phyloP scores from a whole-genome alignment of 2,113 vertebrate species.

The Delphinapterus leucas region DNA sequence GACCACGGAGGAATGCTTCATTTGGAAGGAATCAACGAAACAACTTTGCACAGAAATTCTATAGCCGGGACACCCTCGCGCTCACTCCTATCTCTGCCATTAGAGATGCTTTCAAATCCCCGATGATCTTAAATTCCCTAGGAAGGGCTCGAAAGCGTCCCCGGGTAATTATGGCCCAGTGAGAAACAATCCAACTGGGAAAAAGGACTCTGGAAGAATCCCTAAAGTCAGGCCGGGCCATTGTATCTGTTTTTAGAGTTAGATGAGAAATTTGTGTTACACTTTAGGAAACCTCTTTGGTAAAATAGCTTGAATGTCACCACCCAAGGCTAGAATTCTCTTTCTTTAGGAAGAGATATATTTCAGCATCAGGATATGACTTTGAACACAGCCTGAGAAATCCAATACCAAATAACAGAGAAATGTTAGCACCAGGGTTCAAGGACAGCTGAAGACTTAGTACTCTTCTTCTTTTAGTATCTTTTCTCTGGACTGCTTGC shows the following conservation, averaged over 20 bases:
- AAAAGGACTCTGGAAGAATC: neutral
- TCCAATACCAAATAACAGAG: neutral
- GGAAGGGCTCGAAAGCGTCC: neutral
- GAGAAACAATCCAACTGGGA: constrained; percentile 1
- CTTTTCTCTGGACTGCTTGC: neutral
- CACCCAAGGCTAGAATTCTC: constrained; percentile 15
- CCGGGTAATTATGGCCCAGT: neutral
- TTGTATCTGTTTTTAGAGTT: constrained; percentile 15
- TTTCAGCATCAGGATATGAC: constrained; percentile 38
- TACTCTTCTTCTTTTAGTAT: neutral
- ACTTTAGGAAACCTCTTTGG: constrained; percentile 20
- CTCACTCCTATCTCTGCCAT: neutral
- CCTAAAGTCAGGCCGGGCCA: neutral
- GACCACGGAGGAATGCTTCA: neutral
- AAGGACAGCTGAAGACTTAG: neutral
- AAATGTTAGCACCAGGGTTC: neutral
- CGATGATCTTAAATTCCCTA: neutral
- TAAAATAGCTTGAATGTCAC: neutral
- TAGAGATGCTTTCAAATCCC: constrained; percentile 1
- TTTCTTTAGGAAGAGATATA: constrained; percentile 27
- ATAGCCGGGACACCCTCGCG: too few relatives aligned
- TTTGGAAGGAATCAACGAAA: constrained; percentile 6
- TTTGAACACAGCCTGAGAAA: neutral
- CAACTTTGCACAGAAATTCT: neutral
- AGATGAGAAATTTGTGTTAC: neutral